Base-by-base conservation (phyloP, 2,113 vertebrate genomes). In the Perca fluviatilis region DNA sequence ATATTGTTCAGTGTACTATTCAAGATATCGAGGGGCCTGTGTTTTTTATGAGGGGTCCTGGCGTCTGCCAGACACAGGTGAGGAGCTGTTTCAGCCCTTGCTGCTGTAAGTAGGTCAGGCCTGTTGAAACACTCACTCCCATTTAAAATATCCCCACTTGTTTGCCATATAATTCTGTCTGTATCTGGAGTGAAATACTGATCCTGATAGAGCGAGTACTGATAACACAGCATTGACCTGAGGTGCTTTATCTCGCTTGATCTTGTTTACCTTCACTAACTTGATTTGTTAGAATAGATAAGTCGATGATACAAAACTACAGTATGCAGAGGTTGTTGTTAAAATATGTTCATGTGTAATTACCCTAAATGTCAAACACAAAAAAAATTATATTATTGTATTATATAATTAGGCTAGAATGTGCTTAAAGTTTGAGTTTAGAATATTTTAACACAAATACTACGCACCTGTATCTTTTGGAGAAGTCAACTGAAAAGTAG, bases 71-170 rank as follows among this genome's bases (percentile, higher is more conserved):
- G 79, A 86, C 84, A 76, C 87, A 94, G 90, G 93, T 93, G 85
- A 94, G 77, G 85, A 86, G 73, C 88, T 56, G 79, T 61, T 83
- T 86, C 76, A 87, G 87, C 57, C 63, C 61, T 79, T 77, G 69
- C 81, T 57, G 84, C 89, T 89, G n/a, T 79, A 94, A 92, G 88
- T 95, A 94, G 93, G 93, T 94, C 93, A 93, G 74, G 79, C 65
- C 88, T 91, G 89, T 86, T 88, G 85, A 88, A 91, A 92, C 84
- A 81, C 85, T 90, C 87, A 74, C 85, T 90, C 79, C 63, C 69
- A 79, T 84, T 88, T 43, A 64, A 80, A 91, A 92, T 79, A 88
- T 85, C 86, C 91, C 60, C 74, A 79, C 83, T 90, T 90, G 88
- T 92, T 93, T 83, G 30, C 82, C 60, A 74, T 84, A 85, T 64